These are phyloP conservation scores for Heliconius erato DNA, from an alignment of 2,888 invertebrate species.

Conservation along the genomic window DNA sequence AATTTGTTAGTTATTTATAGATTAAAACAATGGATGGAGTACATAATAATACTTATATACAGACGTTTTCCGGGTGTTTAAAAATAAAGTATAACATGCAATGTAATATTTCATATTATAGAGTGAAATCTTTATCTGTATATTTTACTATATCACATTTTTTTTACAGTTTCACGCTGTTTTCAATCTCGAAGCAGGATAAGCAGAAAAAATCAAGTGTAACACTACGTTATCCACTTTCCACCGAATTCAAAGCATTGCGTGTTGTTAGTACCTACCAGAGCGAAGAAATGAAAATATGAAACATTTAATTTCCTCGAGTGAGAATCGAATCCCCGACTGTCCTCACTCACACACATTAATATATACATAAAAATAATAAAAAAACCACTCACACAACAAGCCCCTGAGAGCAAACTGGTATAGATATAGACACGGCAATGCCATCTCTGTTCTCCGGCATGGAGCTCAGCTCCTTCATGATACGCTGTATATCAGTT, in stretches of 20 bases:
- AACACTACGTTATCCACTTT: too few relatives aligned
- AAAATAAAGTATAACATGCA: too few relatives aligned
- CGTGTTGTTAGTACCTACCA: not conserved
- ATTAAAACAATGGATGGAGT: too few relatives aligned
- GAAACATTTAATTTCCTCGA: not conserved
- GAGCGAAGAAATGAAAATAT: not conserved
- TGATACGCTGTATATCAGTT: constrained; percentile 95
- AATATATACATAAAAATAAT: not conserved
- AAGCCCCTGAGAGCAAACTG: constrained; percentile 95
- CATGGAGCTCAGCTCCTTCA: constrained; percentile 95
- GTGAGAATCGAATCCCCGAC: not conserved
- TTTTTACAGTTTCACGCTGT: too few relatives aligned
- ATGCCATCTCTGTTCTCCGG: constrained; percentile 90
- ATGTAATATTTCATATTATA: too few relatives aligned
- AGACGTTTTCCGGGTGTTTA: too few relatives aligned
- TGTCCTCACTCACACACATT: not conserved
- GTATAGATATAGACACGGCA: constrained; percentile 96
- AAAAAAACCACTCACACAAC: constrained; percentile 91
- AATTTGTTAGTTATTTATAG: not conserved
- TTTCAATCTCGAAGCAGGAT: too few relatives aligned
- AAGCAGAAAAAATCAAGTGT: too few relatives aligned
- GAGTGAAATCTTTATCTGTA: too few relatives aligned
- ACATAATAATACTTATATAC: too few relatives aligned
- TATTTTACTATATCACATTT: too few relatives aligned
- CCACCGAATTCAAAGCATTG: too few relatives aligned